Base-by-base conservation (phyloP, 2,888 invertebrate species). In the Melanophora roralis region DNA sequence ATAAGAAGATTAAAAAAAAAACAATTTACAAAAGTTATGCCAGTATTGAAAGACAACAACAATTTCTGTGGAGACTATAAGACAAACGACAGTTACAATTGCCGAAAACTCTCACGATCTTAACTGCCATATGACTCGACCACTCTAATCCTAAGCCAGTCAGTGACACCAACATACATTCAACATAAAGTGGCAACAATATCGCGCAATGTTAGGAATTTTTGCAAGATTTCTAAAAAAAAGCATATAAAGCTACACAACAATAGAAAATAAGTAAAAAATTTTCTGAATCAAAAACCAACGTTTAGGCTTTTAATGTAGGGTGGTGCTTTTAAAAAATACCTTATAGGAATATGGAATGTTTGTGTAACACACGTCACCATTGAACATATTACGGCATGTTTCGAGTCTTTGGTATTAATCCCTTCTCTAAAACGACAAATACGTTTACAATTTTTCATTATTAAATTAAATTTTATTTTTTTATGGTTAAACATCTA, bases 151-250 rank as follows among this genome's bases (percentile, higher is more conserved):
- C n/a, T 40, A 55, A 72, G 71, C 49, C 57, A 36, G n/a, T 23
- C 49, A 43, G 21, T 47, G 67, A 69, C 71, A 55, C 73, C 73
- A 78, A 57, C 73, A 73, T 72, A 76, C 76, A 80, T 80, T 80
- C 76, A 76, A 80, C 76, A 80, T 76, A 80, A 80, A 80, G 80
- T 80, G 80, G 76, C 72, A 80, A 80, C 80, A 80, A 80, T 73
- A 76, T 76, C 76, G 76, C 76, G 80, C 76, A 43, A 76, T 76
- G 67, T 38, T 65, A 76, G 59, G 72, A 73, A 80, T 80, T 76
- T 59, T 68, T 43, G 19, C 55, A 67, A 72, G 62, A 19, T 60
- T 14, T 34, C 1, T n/a, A 45, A 34, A 16, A 71, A 38, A 27
- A 51, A 34, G 21, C 4, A 36, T 14, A 1, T 8, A 9, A 51